Evolutionary conservation across 2,888 invertebrate genomes (phyloP).

Genomic region (Mythimna ferrago): DNA sequence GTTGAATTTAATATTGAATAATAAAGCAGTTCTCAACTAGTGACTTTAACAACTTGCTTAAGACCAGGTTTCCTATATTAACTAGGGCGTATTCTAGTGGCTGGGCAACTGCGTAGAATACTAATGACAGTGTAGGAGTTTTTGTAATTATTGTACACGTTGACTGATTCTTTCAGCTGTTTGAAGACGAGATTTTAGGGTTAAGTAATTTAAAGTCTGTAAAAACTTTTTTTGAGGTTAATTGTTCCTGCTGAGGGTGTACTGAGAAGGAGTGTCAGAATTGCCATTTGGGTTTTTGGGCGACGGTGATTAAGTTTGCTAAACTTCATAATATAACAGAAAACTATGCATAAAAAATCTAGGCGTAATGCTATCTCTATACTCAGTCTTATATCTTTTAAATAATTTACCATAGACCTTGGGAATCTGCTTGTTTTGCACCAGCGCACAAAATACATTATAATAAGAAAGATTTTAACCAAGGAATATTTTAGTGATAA

Average conservation of each 20-base stretch:
- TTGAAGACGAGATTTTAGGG: neutral
- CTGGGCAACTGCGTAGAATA: constrained; percentile 67
- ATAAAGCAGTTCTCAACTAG: constrained; percentile 88
- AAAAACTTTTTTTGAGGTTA: no score
- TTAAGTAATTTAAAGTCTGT: neutral
- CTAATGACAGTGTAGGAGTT: constrained; percentile 61
- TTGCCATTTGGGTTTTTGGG: no score
- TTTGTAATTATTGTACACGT: constrained; percentile 39
- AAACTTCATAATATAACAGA: neutral
- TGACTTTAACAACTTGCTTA: constrained; percentile 86
- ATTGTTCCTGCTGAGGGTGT: no score
- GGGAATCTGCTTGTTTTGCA: no score
- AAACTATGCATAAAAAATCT: neutral
- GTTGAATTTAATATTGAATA: constrained; percentile 89
- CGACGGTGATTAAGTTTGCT: no score
- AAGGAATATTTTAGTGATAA: no score
- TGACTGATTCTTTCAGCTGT: constrained; percentile 19
- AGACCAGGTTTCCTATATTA: constrained; percentile 84
- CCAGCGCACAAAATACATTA: no score
- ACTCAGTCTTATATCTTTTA: no score
- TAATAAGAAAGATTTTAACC: no score
- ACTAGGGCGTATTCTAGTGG: constrained; percentile 71
- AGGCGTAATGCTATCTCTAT: no score
- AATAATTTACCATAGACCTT: no score
- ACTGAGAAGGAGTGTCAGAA: no score